A percentile compares a stretch with the other conserved stretches of the same genome.
Evolutionary conservation across 2,888 invertebrate species (phyloP).

Genomic region (Anagyrus pseudococci): DNA sequence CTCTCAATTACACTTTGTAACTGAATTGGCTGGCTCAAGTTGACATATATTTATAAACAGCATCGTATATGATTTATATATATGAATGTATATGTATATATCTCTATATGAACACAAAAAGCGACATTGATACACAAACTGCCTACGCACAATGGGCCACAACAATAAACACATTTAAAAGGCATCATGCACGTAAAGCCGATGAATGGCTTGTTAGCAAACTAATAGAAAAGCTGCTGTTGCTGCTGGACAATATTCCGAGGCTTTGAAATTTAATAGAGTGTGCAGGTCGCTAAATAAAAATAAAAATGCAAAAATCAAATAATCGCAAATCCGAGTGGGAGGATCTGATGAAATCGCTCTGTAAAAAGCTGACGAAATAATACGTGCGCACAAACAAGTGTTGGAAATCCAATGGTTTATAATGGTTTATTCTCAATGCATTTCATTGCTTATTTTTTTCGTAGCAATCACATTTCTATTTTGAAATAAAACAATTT

Average conservation of each 20-base stretch:
- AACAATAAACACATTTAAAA: conserved; percentile 12
- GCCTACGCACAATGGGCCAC: conserved; percentile 2
- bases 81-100: conserved; percentile 8
- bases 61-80: too few species aligned
- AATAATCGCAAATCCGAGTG: too few species aligned
- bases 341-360: too few species aligned
- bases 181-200: conserved; percentile 28
- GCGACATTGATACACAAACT: conserved; percentile 14
- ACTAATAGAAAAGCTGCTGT: background rate
- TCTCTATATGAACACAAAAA: background rate
- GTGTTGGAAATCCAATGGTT: too few species aligned
- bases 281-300: background rate
- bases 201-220: conserved; percentile 14
- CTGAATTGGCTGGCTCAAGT: background rate
- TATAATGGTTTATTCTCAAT: too few species aligned
- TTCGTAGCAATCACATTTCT: too few species aligned
- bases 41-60: conserved; percentile 19
- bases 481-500: too few species aligned
- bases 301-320: background rate
- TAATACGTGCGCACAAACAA: too few species aligned
- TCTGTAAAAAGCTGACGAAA: too few species aligned
- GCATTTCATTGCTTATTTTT: too few species aligned
- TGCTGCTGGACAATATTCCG: background rate
- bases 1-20: conserved; percentile 20
- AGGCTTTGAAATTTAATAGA: background rate